Evolutionary conservation across 2,113 vertebrate genomes (phyloP).

Genomic region (Tachysurus fulvidraco): DNA sequence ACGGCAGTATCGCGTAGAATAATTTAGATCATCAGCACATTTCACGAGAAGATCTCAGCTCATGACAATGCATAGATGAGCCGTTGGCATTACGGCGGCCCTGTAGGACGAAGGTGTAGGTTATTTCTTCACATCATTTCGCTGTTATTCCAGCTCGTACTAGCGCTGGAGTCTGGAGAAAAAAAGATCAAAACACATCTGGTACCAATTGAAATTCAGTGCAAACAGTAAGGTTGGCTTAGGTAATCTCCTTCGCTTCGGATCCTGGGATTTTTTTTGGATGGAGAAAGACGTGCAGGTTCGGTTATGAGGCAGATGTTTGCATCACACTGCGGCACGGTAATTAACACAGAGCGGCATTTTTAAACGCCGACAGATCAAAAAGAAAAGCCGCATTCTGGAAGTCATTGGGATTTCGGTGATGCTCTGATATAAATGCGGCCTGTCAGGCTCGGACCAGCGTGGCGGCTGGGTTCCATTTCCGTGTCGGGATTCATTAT

Average conservation of each 20-base stretch:
- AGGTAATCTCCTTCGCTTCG: constrained; percentile 46
- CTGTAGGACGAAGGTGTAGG: constrained; percentile 1
- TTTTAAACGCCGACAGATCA: constrained; percentile 27
- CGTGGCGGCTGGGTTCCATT: constrained; percentile 17
- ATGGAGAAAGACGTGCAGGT: constrained; percentile 14
- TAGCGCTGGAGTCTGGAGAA: neutral
- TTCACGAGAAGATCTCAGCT: neutral
- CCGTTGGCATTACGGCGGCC: constrained; percentile 29
- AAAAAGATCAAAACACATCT: constrained; percentile 40
- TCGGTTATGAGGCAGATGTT: constrained; percentile 37
- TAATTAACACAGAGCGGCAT: constrained; percentile 37
- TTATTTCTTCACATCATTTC: constrained; percentile 4
- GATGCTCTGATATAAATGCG: constrained; percentile 39
- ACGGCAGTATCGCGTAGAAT: neutral
- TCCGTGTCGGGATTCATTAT: constrained; percentile 19
- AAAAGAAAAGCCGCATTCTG: constrained; percentile 21
- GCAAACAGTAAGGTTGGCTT: constrained; percentile 36
- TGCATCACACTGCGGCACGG: neutral
- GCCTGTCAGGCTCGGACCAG: constrained; percentile 34
- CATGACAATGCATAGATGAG: constrained; percentile 30
- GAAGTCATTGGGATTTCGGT: constrained; percentile 28
- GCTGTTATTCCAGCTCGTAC: constrained; percentile 25
- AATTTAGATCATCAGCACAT: neutral
- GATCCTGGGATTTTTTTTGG: constrained; percentile 34
- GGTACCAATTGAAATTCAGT: constrained; percentile 37